Conservation (phyloP, 2,888 invertebrate genomes). For the Synergus laeviventris region DNA sequence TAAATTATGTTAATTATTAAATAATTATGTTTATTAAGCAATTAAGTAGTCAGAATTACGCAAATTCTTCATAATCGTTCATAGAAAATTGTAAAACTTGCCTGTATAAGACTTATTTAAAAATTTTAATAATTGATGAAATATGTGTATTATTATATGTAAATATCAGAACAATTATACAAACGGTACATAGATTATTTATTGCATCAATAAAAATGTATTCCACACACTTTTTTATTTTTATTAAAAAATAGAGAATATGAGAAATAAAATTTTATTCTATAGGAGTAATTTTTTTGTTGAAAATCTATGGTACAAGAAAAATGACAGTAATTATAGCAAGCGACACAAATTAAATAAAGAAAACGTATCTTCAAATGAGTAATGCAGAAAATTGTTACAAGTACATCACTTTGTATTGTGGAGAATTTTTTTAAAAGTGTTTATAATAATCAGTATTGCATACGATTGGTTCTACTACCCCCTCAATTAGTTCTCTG, state of each 20-base stretch:
- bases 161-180: background rate
- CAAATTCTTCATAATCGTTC: background rate
- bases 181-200: background rate
- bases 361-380: background rate
- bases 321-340: background rate
- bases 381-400: too few relatives aligned
- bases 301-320: background rate
- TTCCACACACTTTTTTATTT: background rate
- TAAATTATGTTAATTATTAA: too few relatives aligned
- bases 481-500: background rate
- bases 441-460: too few relatives aligned
- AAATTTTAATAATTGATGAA: background rate
- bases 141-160: background rate
- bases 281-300: background rate
- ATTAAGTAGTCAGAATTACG: background rate
- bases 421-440: too few relatives aligned
- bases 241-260: too few relatives aligned
- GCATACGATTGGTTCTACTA: too few relatives aligned
- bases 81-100: background rate
- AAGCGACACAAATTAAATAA: background rate
- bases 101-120: too few relatives aligned
- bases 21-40: background rate
- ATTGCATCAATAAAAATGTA: background rate
- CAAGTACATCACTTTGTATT: too few relatives aligned
- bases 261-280: too few relatives aligned